phyloP scores from a whole-genome alignment of 2,113 vertebrate species.

The Clarias gariepinus region DNA sequence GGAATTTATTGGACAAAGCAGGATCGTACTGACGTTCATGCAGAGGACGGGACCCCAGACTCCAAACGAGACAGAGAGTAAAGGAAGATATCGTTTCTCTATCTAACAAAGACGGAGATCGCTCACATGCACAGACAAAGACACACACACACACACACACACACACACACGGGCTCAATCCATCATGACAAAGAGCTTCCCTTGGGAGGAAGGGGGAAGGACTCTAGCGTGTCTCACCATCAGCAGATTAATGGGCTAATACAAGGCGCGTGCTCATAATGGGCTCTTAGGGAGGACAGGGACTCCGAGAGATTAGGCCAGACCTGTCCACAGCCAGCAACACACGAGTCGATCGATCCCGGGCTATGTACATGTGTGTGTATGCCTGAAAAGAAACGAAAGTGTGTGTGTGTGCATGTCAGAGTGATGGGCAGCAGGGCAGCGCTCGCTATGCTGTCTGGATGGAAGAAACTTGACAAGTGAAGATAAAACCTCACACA shows the following conservation, averaged over 20 bases:
- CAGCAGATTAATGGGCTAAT: constrained; percentile 58
- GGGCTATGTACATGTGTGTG: constrained; percentile 28
- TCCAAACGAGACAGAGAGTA: constrained; percentile 24
- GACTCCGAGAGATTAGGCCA: constrained; percentile 51
- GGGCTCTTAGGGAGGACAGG: constrained; percentile 52
- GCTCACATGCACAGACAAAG: constrained; percentile 22
- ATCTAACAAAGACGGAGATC: constrained; percentile 42
- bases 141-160: constrained; percentile 9
- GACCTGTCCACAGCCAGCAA: constrained; percentile 41
- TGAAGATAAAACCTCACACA: constrained; percentile 66
- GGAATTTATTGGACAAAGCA: background rate
- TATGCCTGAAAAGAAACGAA: background rate
- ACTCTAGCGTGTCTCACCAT: constrained; percentile 46
- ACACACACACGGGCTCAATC: constrained; percentile 37
- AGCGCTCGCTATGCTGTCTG: constrained; percentile 60
- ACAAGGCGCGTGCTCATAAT: constrained; percentile 54
- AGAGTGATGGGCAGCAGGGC: constrained; percentile 61
- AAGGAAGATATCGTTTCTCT: constrained; percentile 25
- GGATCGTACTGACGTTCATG: background rate
- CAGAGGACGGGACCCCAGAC: constrained; percentile 29
- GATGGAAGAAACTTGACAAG: constrained; percentile 67
- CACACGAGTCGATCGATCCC: constrained; percentile 54
- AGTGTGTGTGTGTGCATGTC: constrained; percentile 26
- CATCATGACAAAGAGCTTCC: constrained; percentile 48
- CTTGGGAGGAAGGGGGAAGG: constrained; percentile 36